Conservation (phyloP, 2,113 vertebrate genomes). For the Malurus cyaneus region DNA sequence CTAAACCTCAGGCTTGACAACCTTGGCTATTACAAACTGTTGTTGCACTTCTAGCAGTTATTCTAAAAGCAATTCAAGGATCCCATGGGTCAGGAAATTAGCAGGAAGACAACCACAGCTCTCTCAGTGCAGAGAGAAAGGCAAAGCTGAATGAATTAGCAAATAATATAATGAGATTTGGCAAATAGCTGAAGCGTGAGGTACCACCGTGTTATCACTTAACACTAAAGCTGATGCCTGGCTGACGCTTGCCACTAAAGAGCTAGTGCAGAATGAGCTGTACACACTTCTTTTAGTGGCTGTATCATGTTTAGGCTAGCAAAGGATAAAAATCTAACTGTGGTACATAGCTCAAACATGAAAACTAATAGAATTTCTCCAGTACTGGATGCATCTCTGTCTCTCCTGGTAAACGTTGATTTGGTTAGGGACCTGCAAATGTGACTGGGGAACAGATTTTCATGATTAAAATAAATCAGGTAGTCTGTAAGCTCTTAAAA, state of each 20-base stretch:
- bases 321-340: background rate
- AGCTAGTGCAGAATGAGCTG: background rate
- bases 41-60: background rate
- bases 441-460: background rate
- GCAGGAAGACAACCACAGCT: background rate
- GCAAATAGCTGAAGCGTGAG: background rate
- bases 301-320: background rate
- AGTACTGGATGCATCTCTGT: background rate
- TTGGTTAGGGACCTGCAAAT: background rate
- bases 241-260: background rate
- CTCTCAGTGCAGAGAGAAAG: background rate
- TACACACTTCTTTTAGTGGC: background rate
- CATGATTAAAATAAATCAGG: background rate
- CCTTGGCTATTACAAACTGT: background rate
- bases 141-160: conserved; percentile 1
- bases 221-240: background rate
- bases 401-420: background rate
- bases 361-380: background rate
- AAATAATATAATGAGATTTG: conserved; percentile 30
- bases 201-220: background rate
- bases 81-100: background rate
- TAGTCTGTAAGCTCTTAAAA: background rate
- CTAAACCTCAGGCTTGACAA: conserved; percentile 13
- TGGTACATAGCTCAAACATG: accelerated
- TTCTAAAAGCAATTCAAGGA: background rate